Base-by-base conservation (phyloP, 2,113 vertebrate species). In the Notiomystis cincta region DNA sequence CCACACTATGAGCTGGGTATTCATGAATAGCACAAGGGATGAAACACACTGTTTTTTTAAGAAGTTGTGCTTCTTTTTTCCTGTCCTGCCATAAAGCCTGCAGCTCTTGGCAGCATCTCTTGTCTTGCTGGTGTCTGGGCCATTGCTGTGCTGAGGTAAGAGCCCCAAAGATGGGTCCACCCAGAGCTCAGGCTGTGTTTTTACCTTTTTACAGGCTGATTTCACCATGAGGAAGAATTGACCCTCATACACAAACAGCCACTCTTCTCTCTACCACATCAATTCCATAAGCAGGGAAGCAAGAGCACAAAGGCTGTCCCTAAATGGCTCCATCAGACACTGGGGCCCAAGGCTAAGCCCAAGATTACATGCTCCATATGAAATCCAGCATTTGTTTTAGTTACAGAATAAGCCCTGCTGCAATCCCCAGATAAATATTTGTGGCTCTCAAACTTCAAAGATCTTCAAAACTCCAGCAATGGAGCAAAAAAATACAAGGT, bases 1-100 rank as follows among this genome's bases (percentile, higher is more conserved):
- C 18, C 1, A 3, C 33, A 33, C 67, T 4, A 1, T 3, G 9
- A 72, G 48, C 14, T 0, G 0, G 19, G 31, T 24, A 40, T 30
- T 50, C 4, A 4, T 44, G 27, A 72, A 51, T 24, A 37, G 16
- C 37, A 40, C 15, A 50, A 20, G 22, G 10, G 8, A 47, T 48
- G 40, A 89, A 81, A 10, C 2, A 42, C 1, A 53, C 10, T 37
- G 1, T 22, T 42, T 24, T 79, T 77, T 30, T 23, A 53, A 33
- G 11, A 56, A 73, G 16, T 31, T 35, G 1, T 38, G 40, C 6
- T 27, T 80, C 44, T 64, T 69, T 92, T 82, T 24, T 60, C n/a
- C 47, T 33, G 6, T 33, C n/a, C 64, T 89, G 17, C 27, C 58
- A 35, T 25, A 78, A 82, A 85, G 10, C 5, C 60, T 11, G 4